Percentiles rank a stretch among this genome's conserved stretches.
Evolutionary conservation across 1,140 invertebrate genomes (phyloP).

Genomic region (Zaprionus africanus): DNA sequence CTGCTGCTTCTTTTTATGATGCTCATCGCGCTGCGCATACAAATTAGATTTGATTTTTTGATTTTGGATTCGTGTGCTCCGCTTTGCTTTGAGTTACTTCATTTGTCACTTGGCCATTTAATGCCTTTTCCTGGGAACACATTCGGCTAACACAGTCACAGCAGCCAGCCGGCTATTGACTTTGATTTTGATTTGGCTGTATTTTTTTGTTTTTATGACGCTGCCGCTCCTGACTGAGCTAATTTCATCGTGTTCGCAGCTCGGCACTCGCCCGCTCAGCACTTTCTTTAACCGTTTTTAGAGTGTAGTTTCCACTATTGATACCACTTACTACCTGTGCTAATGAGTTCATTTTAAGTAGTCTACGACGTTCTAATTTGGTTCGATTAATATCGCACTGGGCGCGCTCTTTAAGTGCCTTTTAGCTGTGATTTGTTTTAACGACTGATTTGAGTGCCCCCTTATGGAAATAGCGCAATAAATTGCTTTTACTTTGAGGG

Average conservation of each 20-base stretch:
- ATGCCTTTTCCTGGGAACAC: conserved; percentile 77
- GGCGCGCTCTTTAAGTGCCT: conserved; percentile 65
- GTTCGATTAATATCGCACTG: conserved; percentile 69
- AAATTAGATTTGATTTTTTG: conserved; percentile 69
- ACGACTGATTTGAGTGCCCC: conserved; percentile 55
- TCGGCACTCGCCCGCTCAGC: conserved; percentile 53
- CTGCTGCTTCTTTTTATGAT: conserved; percentile 53
- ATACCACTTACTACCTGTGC: conserved; percentile 39
- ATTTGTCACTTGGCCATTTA: conserved; percentile 77
- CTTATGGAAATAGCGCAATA: conserved; percentile 37
- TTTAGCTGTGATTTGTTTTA: conserved; percentile 80
- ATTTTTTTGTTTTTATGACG: conserved; percentile 56
- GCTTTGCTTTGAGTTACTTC: conserved; percentile 79
- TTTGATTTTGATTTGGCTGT: conserved; percentile 56
- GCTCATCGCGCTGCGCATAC: conserved; percentile 73
- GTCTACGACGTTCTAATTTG: conserved; percentile 71
- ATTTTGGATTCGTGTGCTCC: conserved; percentile 72
- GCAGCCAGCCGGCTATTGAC: conserved; percentile 61
- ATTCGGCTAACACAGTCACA: background rate
- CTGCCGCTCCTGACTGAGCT: conserved; percentile 43
- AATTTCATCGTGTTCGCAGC: conserved; percentile 60
- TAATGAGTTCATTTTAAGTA: conserved; percentile 81
- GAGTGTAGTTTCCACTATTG: conserved; percentile 13
- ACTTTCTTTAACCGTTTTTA: conserved; percentile 63
- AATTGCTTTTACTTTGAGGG: conserved; percentile 44